Evolutionary conservation across 2,888 invertebrate genomes (phyloP), one percentile per base, ranked within the genome.

Genomic region (Andrena trimmerana): DNA sequence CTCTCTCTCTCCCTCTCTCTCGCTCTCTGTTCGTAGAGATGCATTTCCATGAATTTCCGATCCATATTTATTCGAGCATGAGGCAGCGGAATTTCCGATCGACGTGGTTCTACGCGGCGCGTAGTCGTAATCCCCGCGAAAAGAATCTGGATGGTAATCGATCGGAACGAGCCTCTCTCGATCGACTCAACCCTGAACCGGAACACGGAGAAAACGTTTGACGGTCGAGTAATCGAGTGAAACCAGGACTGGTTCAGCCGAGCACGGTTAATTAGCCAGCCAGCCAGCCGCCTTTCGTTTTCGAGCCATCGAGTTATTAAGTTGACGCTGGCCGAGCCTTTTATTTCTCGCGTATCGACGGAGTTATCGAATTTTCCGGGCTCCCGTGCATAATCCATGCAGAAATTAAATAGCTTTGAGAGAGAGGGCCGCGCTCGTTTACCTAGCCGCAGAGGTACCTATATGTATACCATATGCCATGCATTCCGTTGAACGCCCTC

Each of bases 241-340:
- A 88, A 90, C 90, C 73, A 70, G 77, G 84, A 85, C 86, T 86
- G 89, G 87, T 87, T 86, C 85, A 77, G 75, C 82, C 84, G 83
- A 83, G 77, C 85, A 77, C 85, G 86, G 75, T 87, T 90, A 90
- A 90, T 90, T 90, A 88, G 79, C 80, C 83, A 50, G 13, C 82
- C 83, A 65, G 48, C 33, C 54, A 60, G 50, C 71, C 59, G 81
- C 85, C 90, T 91, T 89, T 90, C 90, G 80, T 91, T 91, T 90
- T 90, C 90, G 84, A 81, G 68, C 85, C 81, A 81, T 83, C 85
- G 79, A 81, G 81, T 81, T 83, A 75, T 81, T 78, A 69, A 70
- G 57, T 76, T 57, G 69, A 62, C 70, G 69, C 50, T 57, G 57
- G 57, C 57, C 57, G 27, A 57, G 20, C 24, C 57, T 57, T 20